A percentile compares a stretch with the other conserved stretches of the same genome.
Evolutionary conservation across 2,113 vertebrate genomes (phyloP).

Genomic region (Recurvirostra avosetta): DNA sequence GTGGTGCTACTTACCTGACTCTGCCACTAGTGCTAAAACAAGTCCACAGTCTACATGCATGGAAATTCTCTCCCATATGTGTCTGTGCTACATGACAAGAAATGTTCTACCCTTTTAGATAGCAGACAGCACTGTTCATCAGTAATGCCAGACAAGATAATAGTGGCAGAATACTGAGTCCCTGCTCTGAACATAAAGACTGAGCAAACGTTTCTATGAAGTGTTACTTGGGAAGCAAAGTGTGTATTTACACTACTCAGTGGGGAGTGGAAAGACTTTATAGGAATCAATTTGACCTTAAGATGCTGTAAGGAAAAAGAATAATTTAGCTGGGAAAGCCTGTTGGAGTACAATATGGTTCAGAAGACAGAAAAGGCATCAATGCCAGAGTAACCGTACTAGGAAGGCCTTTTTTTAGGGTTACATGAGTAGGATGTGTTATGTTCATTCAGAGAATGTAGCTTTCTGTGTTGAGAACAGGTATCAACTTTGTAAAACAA

Average conservation of each 20-base stretch:
- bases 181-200: not conserved
- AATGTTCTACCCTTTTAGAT: not conserved
- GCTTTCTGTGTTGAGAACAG: not conserved
- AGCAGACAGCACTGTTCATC: no score
- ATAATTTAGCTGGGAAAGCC: not conserved
- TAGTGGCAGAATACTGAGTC: not conserved
- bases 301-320: not conserved
- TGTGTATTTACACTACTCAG: not conserved
- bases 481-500: not conserved
- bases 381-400: not conserved
- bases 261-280: not conserved
- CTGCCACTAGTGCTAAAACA: not conserved
- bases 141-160: not conserved
- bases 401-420: not conserved
- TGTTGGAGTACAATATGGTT: not conserved
- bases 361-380: not conserved
- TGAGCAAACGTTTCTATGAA: not conserved
- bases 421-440: not conserved
- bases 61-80: not conserved
- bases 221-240: not conserved
- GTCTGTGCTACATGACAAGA: not conserved
- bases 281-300: not conserved
- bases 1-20: not conserved
- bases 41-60: accelerated
- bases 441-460: accelerated